Evolutionary conservation across 2,888 invertebrate genomes (phyloP).

Genomic region (Bugulina stolonifera): DNA sequence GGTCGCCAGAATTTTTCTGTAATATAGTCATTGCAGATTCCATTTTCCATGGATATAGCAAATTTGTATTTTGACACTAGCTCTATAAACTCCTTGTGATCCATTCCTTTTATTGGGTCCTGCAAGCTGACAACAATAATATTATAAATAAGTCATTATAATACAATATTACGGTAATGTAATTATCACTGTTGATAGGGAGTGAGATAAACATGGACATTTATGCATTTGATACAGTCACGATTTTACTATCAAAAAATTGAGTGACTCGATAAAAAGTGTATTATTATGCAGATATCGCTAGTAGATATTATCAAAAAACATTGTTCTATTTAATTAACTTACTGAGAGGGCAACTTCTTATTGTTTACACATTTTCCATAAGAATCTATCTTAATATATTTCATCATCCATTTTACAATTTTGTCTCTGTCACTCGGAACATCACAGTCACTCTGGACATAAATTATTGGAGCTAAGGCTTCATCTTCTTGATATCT

Average conservation of each 20-base stretch:
- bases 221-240: too few species aligned
- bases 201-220: too few species aligned
- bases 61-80: constrained; percentile 64
- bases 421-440: constrained; percentile 71
- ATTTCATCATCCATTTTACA: constrained; percentile 67
- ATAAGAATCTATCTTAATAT: constrained; percentile 70
- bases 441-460: constrained; percentile 76
- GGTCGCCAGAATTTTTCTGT: constrained; percentile 83
- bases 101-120: constrained; percentile 33
- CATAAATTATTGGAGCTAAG: constrained; percentile 66
- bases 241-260: too few species aligned
- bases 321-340: too few species aligned
- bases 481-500: constrained; percentile 39
- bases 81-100: constrained; percentile 40
- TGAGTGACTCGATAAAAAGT: too few species aligned
- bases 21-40: constrained; percentile 74
- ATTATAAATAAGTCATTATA: background rate
- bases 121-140: constrained; percentile 14
- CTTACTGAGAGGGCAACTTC: constrained; percentile 62
- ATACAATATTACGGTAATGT: too few species aligned
- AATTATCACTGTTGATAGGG: too few species aligned
- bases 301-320: too few species aligned
- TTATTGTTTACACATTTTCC: constrained; percentile 73
- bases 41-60: constrained; percentile 75
- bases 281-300: too few species aligned